Evolutionary conservation across 2,797 vertebrate species (phyloP), one percentile per base, ranked within the genome.

Genomic region (Gymnopithys bicolor): DNA sequence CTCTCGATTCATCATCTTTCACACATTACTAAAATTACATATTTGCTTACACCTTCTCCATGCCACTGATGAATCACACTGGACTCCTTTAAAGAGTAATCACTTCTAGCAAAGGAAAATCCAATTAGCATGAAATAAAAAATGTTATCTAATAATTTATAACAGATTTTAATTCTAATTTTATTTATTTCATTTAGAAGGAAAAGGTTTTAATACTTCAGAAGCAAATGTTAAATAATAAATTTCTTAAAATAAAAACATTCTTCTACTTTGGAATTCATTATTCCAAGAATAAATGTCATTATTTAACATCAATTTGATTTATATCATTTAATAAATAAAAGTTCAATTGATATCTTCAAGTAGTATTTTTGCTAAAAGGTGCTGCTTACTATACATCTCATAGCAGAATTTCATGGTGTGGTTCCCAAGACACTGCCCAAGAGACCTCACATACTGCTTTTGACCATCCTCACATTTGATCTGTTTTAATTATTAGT

Each of bases 371-470:
- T 81, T 55, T 67, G 28, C 8, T 71, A 37, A 46, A 63, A 63
- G 18, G 15, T 62, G 17, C 2, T 41, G 1, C 30, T 64, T 9
- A 32, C 9, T 70, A 0, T 53, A 14, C 27, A 5, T 56, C 10
- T 90, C 39, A 49, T 4, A 55, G 15, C 11, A 52, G 55, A 63
- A 35, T 15, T 46, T 89, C 16, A 60, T 12, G 32, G 7, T 30
- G 6, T 33, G 8, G 9, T 70, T 51, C 1, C 10, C 11, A 39
- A 33, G 22, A 48, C 19, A 39, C 13, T 35, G 25, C 4, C 22
- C 3, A 4, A 74, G 41, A 67, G 10, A 49, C 10, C 5, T 70
- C 43, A 16, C 25, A 28, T 33, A 12, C 4, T 81, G 8, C 27
- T 53, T 1, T 21, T 73, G 21, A 64, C 10, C 7, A 68, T 22